Percentiles rank a stretch among this genome's conserved stretches.
phyloP scores from a whole-genome alignment of 2,888 invertebrate species.

The Stenolophus ochropezus region DNA sequence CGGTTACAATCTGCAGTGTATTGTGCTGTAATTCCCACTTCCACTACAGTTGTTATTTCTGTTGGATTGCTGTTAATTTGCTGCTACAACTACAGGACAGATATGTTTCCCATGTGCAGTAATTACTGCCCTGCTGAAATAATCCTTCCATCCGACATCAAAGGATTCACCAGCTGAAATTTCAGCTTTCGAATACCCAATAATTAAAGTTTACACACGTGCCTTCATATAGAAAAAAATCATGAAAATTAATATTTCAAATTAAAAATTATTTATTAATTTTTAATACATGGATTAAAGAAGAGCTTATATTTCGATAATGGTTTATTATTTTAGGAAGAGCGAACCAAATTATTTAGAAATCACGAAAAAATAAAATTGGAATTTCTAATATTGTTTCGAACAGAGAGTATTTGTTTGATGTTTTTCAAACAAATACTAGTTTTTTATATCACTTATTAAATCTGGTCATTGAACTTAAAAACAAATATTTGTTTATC shows the following conservation, averaged over 20 bases:
- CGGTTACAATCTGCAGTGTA: not conserved
- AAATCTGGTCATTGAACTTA: too few relatives aligned
- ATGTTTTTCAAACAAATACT: too few relatives aligned
- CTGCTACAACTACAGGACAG: not conserved
- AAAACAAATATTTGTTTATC: too few relatives aligned
- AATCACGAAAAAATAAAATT: too few relatives aligned
- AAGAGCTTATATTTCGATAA: too few relatives aligned
- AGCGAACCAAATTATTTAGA: too few relatives aligned
- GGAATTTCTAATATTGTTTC: too few relatives aligned
- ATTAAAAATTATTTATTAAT: not conserved
- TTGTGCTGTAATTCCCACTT: not conserved
- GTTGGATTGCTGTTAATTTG: not conserved
- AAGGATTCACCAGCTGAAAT: not conserved
- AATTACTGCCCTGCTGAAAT: conserved; percentile 1
- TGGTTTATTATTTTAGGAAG: too few relatives aligned
- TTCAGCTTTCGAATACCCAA: not conserved
- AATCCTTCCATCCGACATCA: conserved; percentile 3
- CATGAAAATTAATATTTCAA: not conserved
- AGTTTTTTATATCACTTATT: too few relatives aligned
- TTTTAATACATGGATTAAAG: too few relatives aligned
- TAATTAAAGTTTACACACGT: conserved; percentile 12
- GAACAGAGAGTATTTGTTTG: too few relatives aligned
- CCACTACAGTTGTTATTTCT: not conserved
- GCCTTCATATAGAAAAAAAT: not conserved
- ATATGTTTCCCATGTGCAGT: not conserved